Evolutionary conservation across 1,140 invertebrate genomes (phyloP).

Genomic region (Anagrus nilaparvatae): DNA sequence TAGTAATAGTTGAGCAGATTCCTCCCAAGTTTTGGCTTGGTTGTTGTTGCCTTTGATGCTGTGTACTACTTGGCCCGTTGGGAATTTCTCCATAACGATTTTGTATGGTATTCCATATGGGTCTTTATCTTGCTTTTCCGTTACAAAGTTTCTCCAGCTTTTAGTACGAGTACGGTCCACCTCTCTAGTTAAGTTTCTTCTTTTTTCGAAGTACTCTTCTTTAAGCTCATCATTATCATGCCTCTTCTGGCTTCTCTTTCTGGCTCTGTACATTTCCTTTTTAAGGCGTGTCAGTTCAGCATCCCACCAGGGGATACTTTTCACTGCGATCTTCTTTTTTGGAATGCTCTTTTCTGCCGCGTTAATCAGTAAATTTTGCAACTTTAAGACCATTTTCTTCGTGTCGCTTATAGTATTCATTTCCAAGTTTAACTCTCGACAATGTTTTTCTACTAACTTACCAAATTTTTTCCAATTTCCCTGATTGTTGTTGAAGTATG

Average conservation of each 20-base stretch:
- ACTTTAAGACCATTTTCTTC: no score
- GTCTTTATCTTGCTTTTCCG: background rate
- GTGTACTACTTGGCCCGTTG: background rate
- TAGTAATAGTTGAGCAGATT: background rate
- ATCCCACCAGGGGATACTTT: constrained; percentile 1
- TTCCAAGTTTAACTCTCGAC: no score
- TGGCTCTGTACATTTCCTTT: background rate
- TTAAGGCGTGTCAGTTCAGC: background rate
- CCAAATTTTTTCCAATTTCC: no score
- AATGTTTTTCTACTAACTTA: no score
- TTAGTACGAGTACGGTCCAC: background rate
- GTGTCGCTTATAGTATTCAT: no score
- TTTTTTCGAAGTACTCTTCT: background rate
- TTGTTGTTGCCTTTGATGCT: background rate
- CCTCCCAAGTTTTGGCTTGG: background rate
- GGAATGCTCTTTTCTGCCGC: no score
- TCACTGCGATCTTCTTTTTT: no score
- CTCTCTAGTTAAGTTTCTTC: background rate
- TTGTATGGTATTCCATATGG: constrained; percentile 2
- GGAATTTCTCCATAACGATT: background rate
- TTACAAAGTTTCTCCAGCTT: constrained; percentile 2
- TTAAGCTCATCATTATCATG: background rate
- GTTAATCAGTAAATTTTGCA: no score
- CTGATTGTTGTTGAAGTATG: no score
- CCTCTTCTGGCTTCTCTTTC: background rate